Evolutionary conservation across 2,888 invertebrate species (phyloP).

Genomic region (Ischnura elegans): DNA sequence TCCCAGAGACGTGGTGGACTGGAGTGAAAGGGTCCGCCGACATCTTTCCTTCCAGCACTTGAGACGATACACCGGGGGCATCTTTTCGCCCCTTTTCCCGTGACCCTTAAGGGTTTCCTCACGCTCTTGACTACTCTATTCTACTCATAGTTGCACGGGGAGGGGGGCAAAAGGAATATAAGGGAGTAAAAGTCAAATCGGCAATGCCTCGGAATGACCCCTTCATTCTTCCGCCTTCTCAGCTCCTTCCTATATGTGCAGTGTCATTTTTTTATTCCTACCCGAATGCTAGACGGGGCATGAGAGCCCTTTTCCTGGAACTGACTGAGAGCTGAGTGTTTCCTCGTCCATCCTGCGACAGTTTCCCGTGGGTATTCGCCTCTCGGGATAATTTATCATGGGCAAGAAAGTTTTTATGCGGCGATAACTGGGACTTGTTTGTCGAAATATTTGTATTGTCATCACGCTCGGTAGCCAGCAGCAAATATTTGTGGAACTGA

Average conservation of each 20-base stretch:
- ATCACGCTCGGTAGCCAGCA: no score
- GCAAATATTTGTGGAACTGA: no score
- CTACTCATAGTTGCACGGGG: neutral
- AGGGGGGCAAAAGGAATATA: neutral
- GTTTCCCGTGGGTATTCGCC: no score
- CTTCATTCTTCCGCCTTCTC: neutral
- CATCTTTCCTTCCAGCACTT: neutral
- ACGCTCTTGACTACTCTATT: neutral
- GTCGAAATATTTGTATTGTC: no score
- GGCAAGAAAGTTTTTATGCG: no score
- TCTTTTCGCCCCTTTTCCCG: neutral
- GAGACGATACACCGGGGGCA: slow-evolving; percentile 22
- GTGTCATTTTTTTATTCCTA: no score
- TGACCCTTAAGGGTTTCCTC: neutral
- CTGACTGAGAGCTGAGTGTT: no score
- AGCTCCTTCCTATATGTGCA: neutral
- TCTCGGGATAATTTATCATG: no score
- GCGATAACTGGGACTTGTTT: no score
- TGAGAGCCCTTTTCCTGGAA: no score
- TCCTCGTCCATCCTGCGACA: no score
- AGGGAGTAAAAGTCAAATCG: neutral
- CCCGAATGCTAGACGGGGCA: no score
- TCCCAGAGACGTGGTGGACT: neutral
- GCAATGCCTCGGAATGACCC: neutral
- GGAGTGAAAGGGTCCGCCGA: neutral